phyloP scores from a whole-genome alignment of 2,888 invertebrate species.

The Eristalis intricaria region DNA sequence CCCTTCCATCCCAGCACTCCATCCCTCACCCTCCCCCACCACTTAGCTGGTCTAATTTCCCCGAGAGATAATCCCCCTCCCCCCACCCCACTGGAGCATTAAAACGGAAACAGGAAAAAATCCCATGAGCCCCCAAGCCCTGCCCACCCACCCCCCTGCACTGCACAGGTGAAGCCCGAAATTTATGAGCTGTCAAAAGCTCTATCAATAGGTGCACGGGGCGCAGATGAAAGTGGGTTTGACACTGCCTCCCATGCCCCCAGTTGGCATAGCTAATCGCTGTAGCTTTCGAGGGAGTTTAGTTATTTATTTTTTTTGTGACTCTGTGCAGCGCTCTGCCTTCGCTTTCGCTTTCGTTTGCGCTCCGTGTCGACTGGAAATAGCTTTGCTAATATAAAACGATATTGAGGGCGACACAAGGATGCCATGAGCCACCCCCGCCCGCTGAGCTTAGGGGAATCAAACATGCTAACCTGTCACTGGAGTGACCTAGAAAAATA shows the following conservation, averaged over 20 bases:
- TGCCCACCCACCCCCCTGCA: background rate
- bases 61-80: constrained; percentile 31
- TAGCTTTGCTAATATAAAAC: constrained; percentile 28
- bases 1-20: too few species aligned
- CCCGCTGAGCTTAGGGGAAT: constrained; percentile 50
- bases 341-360: constrained; percentile 8
- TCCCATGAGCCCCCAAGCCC: background rate
- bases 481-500: constrained; percentile 47
- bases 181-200: constrained; percentile 68
- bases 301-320: background rate
- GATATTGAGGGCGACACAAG: constrained; percentile 56
- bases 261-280: background rate
- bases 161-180: constrained; percentile 42
- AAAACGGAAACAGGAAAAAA: background rate
- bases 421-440: constrained; percentile 19
- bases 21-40: constrained; percentile 5
- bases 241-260: background rate
- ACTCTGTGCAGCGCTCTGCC: background rate
- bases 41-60: constrained; percentile 56
- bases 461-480: constrained; percentile 59
- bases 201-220: constrained; percentile 49
- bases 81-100: background rate
- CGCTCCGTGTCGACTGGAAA: constrained; percentile 18
- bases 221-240: background rate
- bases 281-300: background rate